phyloP scores from a whole-genome alignment of 23 tunicate genomes.

The Clavelina lepadiformis region DNA sequence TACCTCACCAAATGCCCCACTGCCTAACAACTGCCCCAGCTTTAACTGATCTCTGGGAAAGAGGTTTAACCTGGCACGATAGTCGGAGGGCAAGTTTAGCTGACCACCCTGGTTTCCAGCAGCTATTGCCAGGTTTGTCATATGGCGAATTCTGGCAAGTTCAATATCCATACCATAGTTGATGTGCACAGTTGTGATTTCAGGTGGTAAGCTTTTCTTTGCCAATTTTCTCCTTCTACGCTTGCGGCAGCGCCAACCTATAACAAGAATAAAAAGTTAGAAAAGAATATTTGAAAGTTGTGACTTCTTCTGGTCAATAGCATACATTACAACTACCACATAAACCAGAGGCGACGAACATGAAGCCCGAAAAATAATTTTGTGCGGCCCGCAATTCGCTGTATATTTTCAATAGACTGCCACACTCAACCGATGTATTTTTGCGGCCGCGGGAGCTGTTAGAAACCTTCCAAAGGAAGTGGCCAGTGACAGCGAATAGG shows the following conservation, averaged over 20 bases:
- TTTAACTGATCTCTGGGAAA: slow-evolving; percentile 45
- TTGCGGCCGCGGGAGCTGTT: too few relatives aligned
- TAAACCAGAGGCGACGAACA: too few relatives aligned
- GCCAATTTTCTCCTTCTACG: background rate
- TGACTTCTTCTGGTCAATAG: background rate
- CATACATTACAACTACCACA: background rate
- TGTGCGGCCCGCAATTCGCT: too few relatives aligned
- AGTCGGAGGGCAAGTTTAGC: slow-evolving; percentile 33
- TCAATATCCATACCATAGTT: slow-evolving; percentile 48
- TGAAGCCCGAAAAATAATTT: too few relatives aligned
- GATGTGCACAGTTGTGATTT: slow-evolving; percentile 34
- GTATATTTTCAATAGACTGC: too few relatives aligned
- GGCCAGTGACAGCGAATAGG: too few relatives aligned
- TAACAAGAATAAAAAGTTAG: background rate
- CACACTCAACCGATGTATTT: too few relatives aligned
- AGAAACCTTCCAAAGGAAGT: too few relatives aligned
- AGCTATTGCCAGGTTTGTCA: slow-evolving; percentile 48
- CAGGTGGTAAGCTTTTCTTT: slow-evolving; percentile 13
- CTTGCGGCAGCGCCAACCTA: slow-evolving; percentile 23
- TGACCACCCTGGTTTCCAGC: slow-evolving; percentile 26
- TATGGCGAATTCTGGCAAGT: slow-evolving; percentile 41
- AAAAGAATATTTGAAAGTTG: too few relatives aligned
- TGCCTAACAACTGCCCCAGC: slow-evolving; percentile 41
- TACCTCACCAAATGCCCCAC: slow-evolving; percentile 88
- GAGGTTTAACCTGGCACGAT: slow-evolving; percentile 35